Conservation (phyloP, 2,797 vertebrate species). For the Potorous gilbertii region DNA sequence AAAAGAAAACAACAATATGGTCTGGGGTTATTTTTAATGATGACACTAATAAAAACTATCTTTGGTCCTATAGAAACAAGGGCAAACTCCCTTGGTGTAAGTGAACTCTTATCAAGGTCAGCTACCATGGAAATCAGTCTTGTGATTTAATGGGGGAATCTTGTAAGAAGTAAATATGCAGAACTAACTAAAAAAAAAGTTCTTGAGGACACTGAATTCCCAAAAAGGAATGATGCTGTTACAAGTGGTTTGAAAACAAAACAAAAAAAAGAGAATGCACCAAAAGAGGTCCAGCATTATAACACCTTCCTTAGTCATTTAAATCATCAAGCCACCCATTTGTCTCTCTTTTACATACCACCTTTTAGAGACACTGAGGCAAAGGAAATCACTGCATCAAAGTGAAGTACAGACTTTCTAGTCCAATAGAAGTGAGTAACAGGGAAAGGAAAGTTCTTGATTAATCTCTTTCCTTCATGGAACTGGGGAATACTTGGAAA, state of each 20-base stretch:
- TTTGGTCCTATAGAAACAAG: constrained; percentile 44
- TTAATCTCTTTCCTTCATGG: not conserved
- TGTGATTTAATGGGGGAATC: constrained; percentile 29
- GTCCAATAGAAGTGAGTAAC: not conserved
- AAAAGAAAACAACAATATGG: constrained; percentile 49
- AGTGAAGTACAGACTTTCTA: not conserved
- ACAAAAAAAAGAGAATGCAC: not conserved
- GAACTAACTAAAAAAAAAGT: constrained; percentile 22
- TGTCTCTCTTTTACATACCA: not conserved
- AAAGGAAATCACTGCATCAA: not conserved
- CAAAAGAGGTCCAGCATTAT: not conserved
- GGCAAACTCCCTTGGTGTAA: constrained; percentile 7
- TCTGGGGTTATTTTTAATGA: constrained; percentile 39
- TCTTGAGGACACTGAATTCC: constrained; percentile 39
- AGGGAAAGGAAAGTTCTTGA: not conserved
- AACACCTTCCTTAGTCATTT: not conserved
- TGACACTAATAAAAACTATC: constrained; percentile 35
- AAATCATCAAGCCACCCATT: not conserved
- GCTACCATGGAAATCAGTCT: constrained; percentile 2
- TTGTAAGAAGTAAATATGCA: constrained; percentile 29
- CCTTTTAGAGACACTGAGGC: not conserved
- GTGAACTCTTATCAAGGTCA: constrained; percentile 42
- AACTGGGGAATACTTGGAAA: not conserved
- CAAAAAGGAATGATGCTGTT: constrained; percentile 30
- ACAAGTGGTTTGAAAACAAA: not conserved